Evolutionary conservation across 2,797 vertebrate genomes (phyloP).

Genomic region (Ara ararauna): DNA sequence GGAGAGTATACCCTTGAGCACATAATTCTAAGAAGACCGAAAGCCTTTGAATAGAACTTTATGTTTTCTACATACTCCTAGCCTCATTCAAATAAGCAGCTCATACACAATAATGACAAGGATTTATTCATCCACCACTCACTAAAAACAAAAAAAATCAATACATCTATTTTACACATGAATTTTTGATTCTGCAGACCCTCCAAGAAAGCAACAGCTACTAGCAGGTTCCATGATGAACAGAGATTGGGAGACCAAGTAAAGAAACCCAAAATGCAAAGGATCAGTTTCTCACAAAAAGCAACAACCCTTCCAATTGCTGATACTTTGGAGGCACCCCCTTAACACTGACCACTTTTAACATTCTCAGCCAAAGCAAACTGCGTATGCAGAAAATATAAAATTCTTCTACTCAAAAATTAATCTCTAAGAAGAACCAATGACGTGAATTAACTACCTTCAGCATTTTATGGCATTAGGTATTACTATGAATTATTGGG

Average conservation of each 20-base stretch:
- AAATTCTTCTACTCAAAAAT: neutral
- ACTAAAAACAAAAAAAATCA: neutral
- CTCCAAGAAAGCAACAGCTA: neutral
- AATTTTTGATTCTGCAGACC: neutral
- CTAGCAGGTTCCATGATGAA: neutral
- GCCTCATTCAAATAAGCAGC: neutral
- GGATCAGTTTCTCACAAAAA: neutral
- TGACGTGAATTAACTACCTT: neutral
- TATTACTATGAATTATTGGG: neutral
- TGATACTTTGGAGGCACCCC: neutral
- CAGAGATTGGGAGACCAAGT: rapidly evolving
- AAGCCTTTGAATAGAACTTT: neutral
- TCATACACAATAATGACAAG: neutral
- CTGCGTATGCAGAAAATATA: rapidly evolving
- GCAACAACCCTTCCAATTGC: rapidly evolving
- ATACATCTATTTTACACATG: neutral
- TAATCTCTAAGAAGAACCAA: neutral
- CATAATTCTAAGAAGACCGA: neutral
- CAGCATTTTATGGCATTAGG: neutral
- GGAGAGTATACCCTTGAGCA: neutral
- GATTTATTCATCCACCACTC: neutral
- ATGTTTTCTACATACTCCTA: neutral
- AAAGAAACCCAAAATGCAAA: neutral
- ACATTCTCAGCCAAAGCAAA: neutral
- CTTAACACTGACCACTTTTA: neutral